Evolutionary conservation across 2,797 vertebrate genomes (phyloP), one percentile per base, ranked within the genome.

Genomic region (Mallotus villosus): DNA sequence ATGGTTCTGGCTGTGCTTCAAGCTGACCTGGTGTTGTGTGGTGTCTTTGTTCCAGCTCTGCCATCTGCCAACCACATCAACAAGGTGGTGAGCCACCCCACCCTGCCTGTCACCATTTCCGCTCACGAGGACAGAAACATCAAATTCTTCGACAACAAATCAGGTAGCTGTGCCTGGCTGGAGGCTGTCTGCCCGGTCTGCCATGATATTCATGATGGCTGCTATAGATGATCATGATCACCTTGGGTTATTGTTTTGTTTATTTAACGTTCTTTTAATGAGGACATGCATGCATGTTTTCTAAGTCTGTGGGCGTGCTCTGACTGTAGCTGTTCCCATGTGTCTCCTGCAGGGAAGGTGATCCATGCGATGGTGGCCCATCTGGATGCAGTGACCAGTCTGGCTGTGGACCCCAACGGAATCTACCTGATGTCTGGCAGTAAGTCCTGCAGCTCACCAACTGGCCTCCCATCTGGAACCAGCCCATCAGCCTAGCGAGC

Each of bases 401-500:
- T 99, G 91, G 97, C 97, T 71, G 97, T 99, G 82, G 98, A 99
- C 91, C 97, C 98, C 69, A 99, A 99, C 84, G 98, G 97, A 88
- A 99, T 99, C 89, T 99, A 99, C 91, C 90, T 99, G 92, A 99
- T 99, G 96, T 99, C 98, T 76, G 97, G 97, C 94, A 99, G 98
- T 99, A 94, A 96, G 85, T 71, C 11, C 21, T 22, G 17, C 4
- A 22, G 41, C 24, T 51, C 27, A 27, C 19, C 14, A 14, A 60
- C 37, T 22, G 8, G 22, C 55, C 55, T 34, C 32, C 32, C 8
- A 6, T 8, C 32, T 58, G 32, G 32, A 46, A 24, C 32, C 87
- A 97, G 97, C 89, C 92, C 99, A 51, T 17, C 17, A n/a, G 19
- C 51, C 51, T 53, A 53, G 51, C 19, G 19, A 55, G 16, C 51